These are phyloP conservation scores for Camelus dromedarius DNA, from an alignment of 2,113 vertebrate species.

Conservation along the genomic window DNA sequence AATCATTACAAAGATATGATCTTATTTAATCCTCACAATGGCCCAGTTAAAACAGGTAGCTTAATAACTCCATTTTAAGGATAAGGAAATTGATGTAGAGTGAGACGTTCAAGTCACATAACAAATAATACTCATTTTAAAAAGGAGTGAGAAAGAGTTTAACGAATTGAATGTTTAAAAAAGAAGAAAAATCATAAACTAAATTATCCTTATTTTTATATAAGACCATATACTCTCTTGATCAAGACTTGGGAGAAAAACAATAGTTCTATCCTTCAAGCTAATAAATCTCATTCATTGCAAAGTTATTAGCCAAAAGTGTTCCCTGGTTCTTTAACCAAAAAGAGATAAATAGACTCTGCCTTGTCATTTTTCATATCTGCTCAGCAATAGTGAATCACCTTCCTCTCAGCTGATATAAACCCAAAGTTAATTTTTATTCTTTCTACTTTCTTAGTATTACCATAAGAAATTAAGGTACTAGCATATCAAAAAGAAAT, in stretches of 20 bases:
- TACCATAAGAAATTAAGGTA: background rate
- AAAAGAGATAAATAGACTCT: background rate
- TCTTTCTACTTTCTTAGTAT: background rate
- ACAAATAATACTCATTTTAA: background rate
- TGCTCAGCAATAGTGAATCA: background rate
- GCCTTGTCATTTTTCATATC: conserved; percentile 24
- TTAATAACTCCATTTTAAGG: background rate
- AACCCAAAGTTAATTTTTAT: conserved; percentile 31
- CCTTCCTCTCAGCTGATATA: conserved; percentile 4
- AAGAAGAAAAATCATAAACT: background rate
- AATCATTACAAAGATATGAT: background rate
- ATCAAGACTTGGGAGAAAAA: conserved; percentile 10
- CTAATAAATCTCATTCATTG: conserved; percentile 1
- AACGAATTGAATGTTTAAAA: background rate
- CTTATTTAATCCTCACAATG: background rate
- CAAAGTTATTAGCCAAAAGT: background rate
- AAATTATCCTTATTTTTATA: conserved; percentile 29
- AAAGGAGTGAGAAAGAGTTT: background rate
- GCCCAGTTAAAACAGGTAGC: background rate
- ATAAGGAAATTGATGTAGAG: background rate
- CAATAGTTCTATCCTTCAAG: background rate
- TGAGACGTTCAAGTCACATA: background rate
- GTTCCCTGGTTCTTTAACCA: background rate
- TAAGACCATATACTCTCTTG: background rate
- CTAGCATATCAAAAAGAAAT: background rate